Conservation (phyloP, 2,797 vertebrate species). For the Fistularia tabacaria region DNA sequence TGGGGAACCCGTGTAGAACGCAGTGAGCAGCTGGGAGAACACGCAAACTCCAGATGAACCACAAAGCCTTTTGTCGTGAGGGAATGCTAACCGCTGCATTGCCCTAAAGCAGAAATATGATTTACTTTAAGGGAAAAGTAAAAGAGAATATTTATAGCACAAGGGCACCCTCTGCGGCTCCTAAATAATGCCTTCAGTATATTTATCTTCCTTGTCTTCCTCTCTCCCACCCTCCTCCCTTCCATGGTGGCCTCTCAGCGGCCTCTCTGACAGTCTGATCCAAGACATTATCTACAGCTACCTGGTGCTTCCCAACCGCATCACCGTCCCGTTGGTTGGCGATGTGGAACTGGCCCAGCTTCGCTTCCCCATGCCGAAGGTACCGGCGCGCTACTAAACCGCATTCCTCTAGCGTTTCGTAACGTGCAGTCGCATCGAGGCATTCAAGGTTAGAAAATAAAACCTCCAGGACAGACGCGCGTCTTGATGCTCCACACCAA, state of each 20-base stretch:
- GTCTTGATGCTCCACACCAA: neutral
- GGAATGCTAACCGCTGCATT: no score
- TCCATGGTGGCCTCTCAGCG: constrained; percentile 79
- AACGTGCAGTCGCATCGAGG: neutral
- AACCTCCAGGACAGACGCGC: neutral
- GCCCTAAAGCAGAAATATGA: constrained; percentile 16
- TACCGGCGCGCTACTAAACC: constrained; percentile 37
- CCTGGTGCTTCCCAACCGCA: constrained; percentile 92
- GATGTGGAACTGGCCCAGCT: constrained; percentile 87
- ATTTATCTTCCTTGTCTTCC: constrained; percentile 36
- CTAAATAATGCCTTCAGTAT: constrained; percentile 49
- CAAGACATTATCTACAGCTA: constrained; percentile 93
- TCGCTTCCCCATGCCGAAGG: constrained; percentile 95
- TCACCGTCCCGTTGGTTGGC: constrained; percentile 92
- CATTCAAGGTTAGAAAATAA: constrained; percentile 3
- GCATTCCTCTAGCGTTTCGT: no score
- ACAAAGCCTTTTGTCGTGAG: no score
- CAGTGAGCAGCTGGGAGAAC: no score
- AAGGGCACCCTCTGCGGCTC: constrained; percentile 36
- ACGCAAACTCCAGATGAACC: no score
- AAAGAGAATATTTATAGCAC: constrained; percentile 52
- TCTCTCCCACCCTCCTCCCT: constrained; percentile 4
- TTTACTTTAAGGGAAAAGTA: constrained; percentile 41
- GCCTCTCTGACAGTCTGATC: constrained; percentile 91
- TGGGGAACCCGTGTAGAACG: no score